Evolutionary conservation across 2,113 vertebrate genomes (phyloP).

Genomic region (Rhea pennata): DNA sequence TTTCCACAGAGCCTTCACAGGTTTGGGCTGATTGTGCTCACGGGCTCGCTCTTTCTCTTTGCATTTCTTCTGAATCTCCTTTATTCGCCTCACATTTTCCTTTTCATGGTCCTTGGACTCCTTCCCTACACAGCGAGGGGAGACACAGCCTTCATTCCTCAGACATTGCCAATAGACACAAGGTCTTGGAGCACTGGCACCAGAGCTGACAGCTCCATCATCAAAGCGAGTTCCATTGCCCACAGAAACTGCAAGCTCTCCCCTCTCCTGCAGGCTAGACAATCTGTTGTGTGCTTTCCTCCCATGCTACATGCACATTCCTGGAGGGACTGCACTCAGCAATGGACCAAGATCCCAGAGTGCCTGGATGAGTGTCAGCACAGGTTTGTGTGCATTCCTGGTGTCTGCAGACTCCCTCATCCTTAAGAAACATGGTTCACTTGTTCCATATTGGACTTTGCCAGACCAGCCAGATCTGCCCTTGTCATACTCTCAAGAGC

Average conservation of each 20-base stretch:
- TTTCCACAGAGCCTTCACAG: slow-evolving; percentile 92
- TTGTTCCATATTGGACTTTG: not conserved
- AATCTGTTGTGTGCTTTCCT: not conserved
- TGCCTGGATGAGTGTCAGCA: not conserved
- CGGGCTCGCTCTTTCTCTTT: slow-evolving; percentile 84
- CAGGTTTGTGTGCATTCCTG: not conserved
- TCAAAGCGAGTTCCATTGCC: not conserved
- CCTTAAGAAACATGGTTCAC: not conserved
- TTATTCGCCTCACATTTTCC: slow-evolving; percentile 89
- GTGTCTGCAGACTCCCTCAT: not conserved
- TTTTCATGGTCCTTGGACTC: slow-evolving; percentile 85
- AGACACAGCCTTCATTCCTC: not conserved
- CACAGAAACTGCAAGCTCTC: not conserved
- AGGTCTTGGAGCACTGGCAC: not conserved
- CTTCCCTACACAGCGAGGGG: slow-evolving; percentile 73
- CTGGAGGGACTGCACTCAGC: not conserved
- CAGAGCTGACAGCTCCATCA: not conserved
- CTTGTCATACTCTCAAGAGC: not conserved
- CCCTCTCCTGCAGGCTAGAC: not conserved
- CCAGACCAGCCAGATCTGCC: not conserved
- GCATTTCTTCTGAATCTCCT: slow-evolving; percentile 90
- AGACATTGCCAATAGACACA: not conserved
- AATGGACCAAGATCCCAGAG: not conserved
- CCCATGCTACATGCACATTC: not conserved
- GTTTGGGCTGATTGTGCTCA: slow-evolving; percentile 77